Conservation (phyloP, 2,797 vertebrate genomes). For the Pelodytes ibericus region DNA sequence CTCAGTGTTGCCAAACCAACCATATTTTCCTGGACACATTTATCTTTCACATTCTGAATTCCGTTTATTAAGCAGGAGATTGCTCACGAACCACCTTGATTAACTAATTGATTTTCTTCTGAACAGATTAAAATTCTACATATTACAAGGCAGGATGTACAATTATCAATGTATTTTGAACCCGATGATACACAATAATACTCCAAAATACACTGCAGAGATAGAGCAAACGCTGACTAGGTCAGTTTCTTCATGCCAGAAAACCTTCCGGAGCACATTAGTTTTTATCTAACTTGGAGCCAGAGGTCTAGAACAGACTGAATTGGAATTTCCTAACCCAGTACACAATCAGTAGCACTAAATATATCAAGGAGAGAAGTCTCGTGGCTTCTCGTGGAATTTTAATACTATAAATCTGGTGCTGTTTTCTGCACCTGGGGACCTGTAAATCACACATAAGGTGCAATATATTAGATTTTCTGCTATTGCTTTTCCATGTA, state of each 20-base stretch:
- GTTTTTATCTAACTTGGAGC: constrained; percentile 12
- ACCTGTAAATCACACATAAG: neutral
- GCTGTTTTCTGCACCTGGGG: constrained; percentile 7
- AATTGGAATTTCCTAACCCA: constrained; percentile 18
- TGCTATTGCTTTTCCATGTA: neutral
- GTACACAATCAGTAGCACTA: constrained; percentile 13
- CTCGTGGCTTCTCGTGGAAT: neutral
- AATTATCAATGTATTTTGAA: too few species aligned
- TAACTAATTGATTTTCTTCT: too few species aligned
- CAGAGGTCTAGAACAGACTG: constrained; percentile 5
- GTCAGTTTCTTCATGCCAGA: constrained; percentile 11
- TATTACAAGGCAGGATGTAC: too few species aligned
- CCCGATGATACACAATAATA: too few species aligned
- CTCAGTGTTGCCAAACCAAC: too few species aligned
- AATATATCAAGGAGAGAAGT: constrained; percentile 7
- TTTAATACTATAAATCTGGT: constrained; percentile 4
- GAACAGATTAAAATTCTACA: too few species aligned
- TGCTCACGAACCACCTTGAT: too few species aligned
- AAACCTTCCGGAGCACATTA: constrained; percentile 14
- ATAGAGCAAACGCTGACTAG: neutral
- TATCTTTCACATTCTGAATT: too few species aligned
- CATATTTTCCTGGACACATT: too few species aligned
- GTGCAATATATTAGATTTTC: neutral
- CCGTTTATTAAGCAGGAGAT: too few species aligned
- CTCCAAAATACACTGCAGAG: neutral